Base-by-base conservation (phyloP, 2,797 vertebrate species). In the Sciurus carolinensis region DNA sequence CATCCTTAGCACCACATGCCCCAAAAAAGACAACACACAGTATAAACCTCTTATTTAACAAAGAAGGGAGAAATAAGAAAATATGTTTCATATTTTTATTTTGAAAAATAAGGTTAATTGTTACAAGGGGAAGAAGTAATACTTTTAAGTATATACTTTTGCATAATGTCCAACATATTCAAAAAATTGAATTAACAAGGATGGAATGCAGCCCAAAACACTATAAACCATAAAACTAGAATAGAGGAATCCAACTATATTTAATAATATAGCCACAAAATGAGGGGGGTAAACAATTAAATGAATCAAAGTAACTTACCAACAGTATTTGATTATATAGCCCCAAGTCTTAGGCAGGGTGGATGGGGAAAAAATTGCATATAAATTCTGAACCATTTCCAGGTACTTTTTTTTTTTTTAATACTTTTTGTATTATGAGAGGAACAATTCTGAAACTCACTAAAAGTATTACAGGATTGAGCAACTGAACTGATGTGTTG, bases 331-430 rank as follows among this genome's bases (percentile, higher is more conserved):
- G 42, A 71, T 39, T 52, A 15, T 52, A 52, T 15, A 52, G 15
- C 14, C 52, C 33, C 73, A 64, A 87, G 52, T 64, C 52, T 72
- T 36, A 9, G 33, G 73, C 30, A 75, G 67, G n/a, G 26, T 54
- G 5, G 5, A 76, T 22, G 18, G 50, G 18, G 30, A 4, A 20
- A 96, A 39, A 93, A 72, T 26, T 33, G 4, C 47, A 77, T 59
- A 93, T 28, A 67, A 92, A 92, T 76, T 82, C 59, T 94, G 72
- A 87, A 77, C 33, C 4, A 77, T 72, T 91, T 94, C 52, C 52
- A 64, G 9, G 39, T 67, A 47, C 39, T 39, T 39, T 39, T 39
- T 39, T n/a, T 39, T 39, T 39, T 39, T 39, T 39, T 39, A n/a
- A 81, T 69, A 15, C 42, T 84, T 54, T 91, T 76, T 59, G 3